These are phyloP conservation scores for Nyctereutes procyonoides DNA, from an alignment of 2,113 vertebrate species.

Conservation along the genomic window DNA sequence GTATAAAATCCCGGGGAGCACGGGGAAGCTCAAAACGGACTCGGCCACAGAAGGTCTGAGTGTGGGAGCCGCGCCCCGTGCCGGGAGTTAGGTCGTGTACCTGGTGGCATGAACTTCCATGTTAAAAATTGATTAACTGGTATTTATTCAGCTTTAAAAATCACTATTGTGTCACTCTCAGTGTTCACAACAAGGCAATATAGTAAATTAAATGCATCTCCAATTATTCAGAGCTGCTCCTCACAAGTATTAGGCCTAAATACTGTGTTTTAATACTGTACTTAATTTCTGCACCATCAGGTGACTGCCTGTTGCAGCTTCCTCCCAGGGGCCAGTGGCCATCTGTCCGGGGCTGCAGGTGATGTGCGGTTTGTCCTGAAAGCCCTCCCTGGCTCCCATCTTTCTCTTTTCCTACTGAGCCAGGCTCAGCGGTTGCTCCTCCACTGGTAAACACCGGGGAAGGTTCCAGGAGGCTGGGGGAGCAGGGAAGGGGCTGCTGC, in stretches of 20 bases:
- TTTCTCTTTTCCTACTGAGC: neutral
- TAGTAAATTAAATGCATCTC: constrained; percentile 66
- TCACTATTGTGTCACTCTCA: constrained; percentile 43
- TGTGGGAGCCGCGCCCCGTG: neutral
- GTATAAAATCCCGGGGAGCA: neutral
- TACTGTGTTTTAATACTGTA: constrained; percentile 73
- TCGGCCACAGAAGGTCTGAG: neutral
- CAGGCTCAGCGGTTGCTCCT: neutral
- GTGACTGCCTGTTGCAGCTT: neutral
- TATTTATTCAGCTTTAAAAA: constrained; percentile 70
- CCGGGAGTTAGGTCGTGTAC: neutral
- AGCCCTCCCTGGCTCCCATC: neutral
- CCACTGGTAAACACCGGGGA: neutral
- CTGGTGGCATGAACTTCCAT: neutral
- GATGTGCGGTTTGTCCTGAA: neutral
- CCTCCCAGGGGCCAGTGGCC: constrained; percentile 52
- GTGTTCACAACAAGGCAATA: constrained; percentile 60
- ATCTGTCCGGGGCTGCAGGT: neutral
- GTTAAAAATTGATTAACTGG: constrained; percentile 43
- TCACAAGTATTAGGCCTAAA: constrained; percentile 69
- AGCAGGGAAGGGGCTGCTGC: neutral
- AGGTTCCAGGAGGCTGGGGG: neutral
- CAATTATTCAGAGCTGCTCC: constrained; percentile 66
- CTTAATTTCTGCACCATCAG: constrained; percentile 63
- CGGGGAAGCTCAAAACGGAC: neutral